Conservation (phyloP, 2,888 invertebrate species). For the Taphrorychus bicolor region DNA sequence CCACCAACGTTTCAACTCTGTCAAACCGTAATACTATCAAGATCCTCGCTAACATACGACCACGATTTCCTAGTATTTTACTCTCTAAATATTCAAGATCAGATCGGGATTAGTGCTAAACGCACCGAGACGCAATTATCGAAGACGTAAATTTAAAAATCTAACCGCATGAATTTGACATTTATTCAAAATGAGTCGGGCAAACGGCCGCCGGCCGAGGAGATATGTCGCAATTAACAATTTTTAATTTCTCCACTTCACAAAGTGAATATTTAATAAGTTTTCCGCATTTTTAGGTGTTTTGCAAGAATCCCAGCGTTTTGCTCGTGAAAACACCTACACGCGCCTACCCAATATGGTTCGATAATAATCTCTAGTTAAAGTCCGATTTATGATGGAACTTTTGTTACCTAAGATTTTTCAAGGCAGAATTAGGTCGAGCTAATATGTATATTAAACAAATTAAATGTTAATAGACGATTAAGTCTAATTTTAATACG, state of each 20-base stretch:
- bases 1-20: constrained; percentile 9
- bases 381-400: constrained; percentile 13
- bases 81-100: constrained; percentile 22
- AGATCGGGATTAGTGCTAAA: constrained; percentile 17
- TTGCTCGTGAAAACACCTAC: constrained; percentile 29
- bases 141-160: constrained; percentile 31
- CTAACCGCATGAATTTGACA: constrained; percentile 37
- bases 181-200: constrained; percentile 29
- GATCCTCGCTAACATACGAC: background rate
- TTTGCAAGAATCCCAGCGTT: constrained; percentile 30
- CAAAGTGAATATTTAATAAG: constrained; percentile 30
- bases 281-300: constrained; percentile 23
- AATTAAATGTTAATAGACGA: no score
- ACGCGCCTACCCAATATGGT: constrained; percentile 18
- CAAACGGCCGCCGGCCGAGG: constrained; percentile 8
- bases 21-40: constrained; percentile 9
- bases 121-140: constrained; percentile 16
- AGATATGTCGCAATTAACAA: constrained; percentile 29
- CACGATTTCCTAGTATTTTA: constrained; percentile 17
- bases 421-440: no score
- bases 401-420: constrained; percentile 8
- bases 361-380: background rate
- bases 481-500: no score
- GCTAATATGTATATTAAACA: no score
- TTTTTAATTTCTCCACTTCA: constrained; percentile 30